Evolutionary conservation across 2,888 invertebrate species (phyloP).

Genomic region (Tenthredo amoena): DNA sequence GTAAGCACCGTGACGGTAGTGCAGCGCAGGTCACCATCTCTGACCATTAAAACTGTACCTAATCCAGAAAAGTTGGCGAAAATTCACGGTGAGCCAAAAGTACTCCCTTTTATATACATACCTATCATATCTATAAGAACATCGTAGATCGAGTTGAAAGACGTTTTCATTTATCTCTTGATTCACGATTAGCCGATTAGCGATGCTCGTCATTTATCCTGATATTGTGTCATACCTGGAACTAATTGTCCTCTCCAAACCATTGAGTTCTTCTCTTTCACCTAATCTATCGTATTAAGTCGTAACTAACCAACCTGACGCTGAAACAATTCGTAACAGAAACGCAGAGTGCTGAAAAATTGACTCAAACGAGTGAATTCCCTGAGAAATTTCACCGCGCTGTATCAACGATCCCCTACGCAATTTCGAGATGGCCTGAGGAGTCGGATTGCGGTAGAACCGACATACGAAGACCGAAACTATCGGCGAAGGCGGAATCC

Average conservation of each 20-base stretch:
- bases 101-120: not conserved
- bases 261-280: not conserved
- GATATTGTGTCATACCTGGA: too few relatives aligned
- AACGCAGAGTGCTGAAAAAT: slow-evolving; percentile 41
- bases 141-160: not conserved
- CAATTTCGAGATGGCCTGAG: slow-evolving; percentile 80
- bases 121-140: not conserved
- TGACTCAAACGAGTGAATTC: slow-evolving; percentile 77
- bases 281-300: not conserved
- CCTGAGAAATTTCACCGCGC: slow-evolving; percentile 76
- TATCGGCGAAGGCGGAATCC: slow-evolving; percentile 65
- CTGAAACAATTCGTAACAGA: slow-evolving; percentile 22
- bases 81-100: slow-evolving; percentile 46
- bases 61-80: slow-evolving; percentile 43
- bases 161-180: not conserved
- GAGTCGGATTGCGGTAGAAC: slow-evolving; percentile 50
- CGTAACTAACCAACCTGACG: not conserved
- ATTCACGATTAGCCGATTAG: not conserved
- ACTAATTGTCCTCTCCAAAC: not conserved
- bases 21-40: slow-evolving; percentile 70
- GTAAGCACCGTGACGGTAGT: slow-evolving; percentile 70
- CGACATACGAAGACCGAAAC: slow-evolving; percentile 58
- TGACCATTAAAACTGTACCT: slow-evolving; percentile 68
- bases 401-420: slow-evolving; percentile 80
- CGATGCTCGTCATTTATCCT: not conserved